Evolutionary conservation across 1,140 invertebrate species (phyloP).

Genomic region (Diabrotica undecimpunctata): DNA sequence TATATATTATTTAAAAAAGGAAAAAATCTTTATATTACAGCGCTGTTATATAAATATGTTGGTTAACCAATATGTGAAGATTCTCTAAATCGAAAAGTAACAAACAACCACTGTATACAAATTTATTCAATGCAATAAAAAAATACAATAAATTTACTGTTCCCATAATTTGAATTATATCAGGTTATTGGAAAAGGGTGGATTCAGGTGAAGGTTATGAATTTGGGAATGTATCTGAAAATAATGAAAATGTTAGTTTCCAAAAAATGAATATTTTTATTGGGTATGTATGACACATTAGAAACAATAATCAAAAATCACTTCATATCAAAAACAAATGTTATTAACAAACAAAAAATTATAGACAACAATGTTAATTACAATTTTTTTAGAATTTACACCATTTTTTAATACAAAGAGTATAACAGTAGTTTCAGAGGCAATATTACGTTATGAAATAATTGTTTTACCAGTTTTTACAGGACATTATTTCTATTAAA

Average conservation of each 20-base stretch:
- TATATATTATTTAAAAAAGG: too few species aligned
- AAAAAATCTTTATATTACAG: not conserved
- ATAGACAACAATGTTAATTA: slow-evolving; percentile 1
- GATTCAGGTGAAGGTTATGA: slow-evolving; percentile 36
- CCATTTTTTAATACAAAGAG: not conserved
- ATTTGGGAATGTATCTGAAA: slow-evolving; percentile 43
- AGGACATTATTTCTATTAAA: too few species aligned
- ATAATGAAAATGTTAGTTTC: slow-evolving; percentile 19
- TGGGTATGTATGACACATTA: not conserved
- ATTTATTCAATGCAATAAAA: slow-evolving; percentile 13
- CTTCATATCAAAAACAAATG: slow-evolving; percentile 7
- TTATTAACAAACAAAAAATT: slow-evolving; percentile 11
- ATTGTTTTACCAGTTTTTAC: too few species aligned
- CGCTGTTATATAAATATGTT: slow-evolving; percentile 3
- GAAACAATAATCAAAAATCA: not conserved
- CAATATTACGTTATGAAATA: not conserved
- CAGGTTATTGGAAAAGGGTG: not conserved
- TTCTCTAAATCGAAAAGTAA: not conserved
- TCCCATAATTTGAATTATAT: slow-evolving; percentile 3
- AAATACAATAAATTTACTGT: slow-evolving; percentile 8
- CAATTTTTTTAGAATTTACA: slow-evolving; percentile 13
- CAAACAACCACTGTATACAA: slow-evolving; percentile 7
- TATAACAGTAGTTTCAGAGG: too few species aligned
- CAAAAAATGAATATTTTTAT: slow-evolving; percentile 10
- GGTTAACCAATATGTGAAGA: slow-evolving; percentile 11